phyloP scores from a whole-genome alignment of 1,140 invertebrate genomes.

The Drosophila insularis region DNA sequence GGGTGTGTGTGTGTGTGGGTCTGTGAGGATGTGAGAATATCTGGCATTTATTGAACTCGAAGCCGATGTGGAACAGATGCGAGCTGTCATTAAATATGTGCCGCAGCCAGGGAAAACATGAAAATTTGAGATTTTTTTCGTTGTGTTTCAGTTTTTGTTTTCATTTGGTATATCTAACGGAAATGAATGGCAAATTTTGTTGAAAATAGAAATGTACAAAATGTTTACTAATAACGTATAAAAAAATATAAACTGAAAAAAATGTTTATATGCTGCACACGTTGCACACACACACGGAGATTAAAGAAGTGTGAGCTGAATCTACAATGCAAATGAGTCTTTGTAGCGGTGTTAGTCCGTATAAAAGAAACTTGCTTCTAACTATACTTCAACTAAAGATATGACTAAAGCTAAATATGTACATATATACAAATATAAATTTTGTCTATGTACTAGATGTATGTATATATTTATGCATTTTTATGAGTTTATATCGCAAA shows the following conservation, averaged over 20 bases:
- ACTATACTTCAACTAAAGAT: constrained; percentile 42
- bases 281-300: constrained; percentile 36
- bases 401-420: constrained; percentile 36
- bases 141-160: neutral
- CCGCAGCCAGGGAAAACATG: constrained; percentile 34
- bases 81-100: constrained; percentile 64
- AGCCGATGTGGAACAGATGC: constrained; percentile 61
- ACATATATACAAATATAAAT: neutral
- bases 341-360: constrained; percentile 35
- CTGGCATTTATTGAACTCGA: constrained; percentile 40
- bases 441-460: constrained; percentile 13
- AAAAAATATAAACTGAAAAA: constrained; percentile 44
- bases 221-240: constrained; percentile 67
- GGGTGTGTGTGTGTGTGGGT: neutral
- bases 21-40: constrained; percentile 3
- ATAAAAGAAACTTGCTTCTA: constrained; percentile 33
- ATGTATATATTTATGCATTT: constrained; percentile 52
- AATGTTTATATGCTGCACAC: constrained; percentile 65
- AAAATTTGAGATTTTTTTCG: constrained; percentile 25
- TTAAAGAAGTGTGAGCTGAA: constrained; percentile 39
- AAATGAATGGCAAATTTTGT: constrained; percentile 62
- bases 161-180: constrained; percentile 25
- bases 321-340: constrained; percentile 66
- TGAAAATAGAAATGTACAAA: constrained; percentile 57
- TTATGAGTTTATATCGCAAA: constrained; percentile 68